These are phyloP conservation scores for Cheilosia urbana DNA, from an alignment of 2,888 invertebrate genomes.

Conservation along the genomic window DNA sequence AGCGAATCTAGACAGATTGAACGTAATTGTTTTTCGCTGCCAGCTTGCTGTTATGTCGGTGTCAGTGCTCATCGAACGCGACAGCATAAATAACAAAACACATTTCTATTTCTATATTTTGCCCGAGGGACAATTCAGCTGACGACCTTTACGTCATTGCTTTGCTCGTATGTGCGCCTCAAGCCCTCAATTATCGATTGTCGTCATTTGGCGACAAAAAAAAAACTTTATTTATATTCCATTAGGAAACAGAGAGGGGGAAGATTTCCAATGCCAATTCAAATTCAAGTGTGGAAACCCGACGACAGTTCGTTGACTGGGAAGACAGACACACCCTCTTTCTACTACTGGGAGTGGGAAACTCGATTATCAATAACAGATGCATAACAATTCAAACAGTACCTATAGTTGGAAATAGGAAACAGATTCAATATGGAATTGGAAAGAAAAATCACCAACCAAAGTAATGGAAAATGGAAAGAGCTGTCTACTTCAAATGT, in stretches of 20 bases:
- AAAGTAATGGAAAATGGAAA: not conserved
- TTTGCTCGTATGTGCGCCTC: conserved; percentile 5
- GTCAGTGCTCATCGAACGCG: conserved; percentile 14
- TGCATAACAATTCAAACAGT: not conserved
- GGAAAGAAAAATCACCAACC: not conserved
- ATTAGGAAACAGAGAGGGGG: conserved; percentile 4
- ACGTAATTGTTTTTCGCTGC: conserved; percentile 34
- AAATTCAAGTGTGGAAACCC: conserved; percentile 12
- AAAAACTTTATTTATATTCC: conserved; percentile 1
- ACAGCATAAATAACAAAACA: conserved; percentile 15
- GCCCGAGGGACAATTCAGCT: conserved; percentile 28
- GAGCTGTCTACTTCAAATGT: not conserved
- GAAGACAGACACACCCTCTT: conserved; percentile 31
- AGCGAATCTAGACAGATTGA: conserved; percentile 32
- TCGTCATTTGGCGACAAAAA: conserved; percentile 29
- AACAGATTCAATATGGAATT: not conserved
- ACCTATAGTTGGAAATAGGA: not conserved
- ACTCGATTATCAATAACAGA: not conserved
- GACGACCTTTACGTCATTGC: conserved; percentile 39
- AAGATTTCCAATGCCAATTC: conserved; percentile 3
- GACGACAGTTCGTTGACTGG: conserved; percentile 28
- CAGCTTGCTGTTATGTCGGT: not conserved
- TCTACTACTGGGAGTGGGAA: not conserved
- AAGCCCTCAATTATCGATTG: conserved; percentile 32
- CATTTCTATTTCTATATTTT: conserved; percentile 1